Conservation (phyloP, 1,140 invertebrate genomes). For the Matsumurasca onukii region DNA sequence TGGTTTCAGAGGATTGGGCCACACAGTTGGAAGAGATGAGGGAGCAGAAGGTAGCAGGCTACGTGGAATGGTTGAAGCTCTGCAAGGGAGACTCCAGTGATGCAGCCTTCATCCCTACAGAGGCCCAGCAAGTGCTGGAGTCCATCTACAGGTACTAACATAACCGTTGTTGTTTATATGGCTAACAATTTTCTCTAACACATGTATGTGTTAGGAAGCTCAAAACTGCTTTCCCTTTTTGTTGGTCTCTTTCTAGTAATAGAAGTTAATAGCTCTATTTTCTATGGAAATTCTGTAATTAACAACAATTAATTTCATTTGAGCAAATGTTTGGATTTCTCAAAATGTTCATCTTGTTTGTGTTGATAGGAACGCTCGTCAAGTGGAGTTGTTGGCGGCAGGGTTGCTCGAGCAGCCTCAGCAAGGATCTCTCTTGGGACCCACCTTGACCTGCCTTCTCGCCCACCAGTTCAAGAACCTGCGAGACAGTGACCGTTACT, state of each 20-base stretch:
- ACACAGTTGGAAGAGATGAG: not conserved
- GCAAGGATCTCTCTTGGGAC: slow-evolving; percentile 78
- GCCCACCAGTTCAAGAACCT: slow-evolving; percentile 76
- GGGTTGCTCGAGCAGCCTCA: slow-evolving; percentile 79
- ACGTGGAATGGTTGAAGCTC: slow-evolving; percentile 9
- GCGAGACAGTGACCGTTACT: slow-evolving; percentile 85
- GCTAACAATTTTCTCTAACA: no score
- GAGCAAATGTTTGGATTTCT: no score
- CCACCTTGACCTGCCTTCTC: slow-evolving; percentile 83
- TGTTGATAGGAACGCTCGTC: slow-evolving; percentile 64
- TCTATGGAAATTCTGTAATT: no score
- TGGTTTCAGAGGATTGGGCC: not conserved
- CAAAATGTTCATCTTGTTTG: no score
- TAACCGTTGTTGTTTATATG: no score
- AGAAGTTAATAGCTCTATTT: no score
- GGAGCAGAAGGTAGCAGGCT: slow-evolving; percentile 18
- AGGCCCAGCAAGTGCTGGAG: slow-evolving; percentile 1
- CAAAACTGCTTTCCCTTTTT: no score
- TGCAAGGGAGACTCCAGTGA: not conserved
- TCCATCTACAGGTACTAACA: slow-evolving; percentile 28
- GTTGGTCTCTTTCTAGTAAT: no score
- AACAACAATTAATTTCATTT: no score
- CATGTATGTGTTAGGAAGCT: no score
- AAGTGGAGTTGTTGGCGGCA: slow-evolving; percentile 86
- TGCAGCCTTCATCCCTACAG: not conserved